phyloP scores from a whole-genome alignment of 2,888 invertebrate species.

The Flexamia atlantica region DNA sequence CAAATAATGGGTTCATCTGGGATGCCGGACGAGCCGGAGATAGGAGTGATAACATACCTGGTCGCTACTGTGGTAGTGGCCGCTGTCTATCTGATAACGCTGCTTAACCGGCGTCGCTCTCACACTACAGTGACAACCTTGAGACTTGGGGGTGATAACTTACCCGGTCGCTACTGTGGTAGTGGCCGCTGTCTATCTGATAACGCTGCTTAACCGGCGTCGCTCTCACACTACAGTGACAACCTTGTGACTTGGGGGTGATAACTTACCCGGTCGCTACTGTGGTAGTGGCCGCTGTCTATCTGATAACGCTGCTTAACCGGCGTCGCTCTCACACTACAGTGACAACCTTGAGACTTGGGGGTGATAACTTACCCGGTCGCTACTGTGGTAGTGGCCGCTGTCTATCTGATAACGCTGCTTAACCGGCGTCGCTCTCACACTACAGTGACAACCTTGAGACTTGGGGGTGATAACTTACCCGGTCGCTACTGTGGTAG shows the following conservation, averaged over 20 bases:
- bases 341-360: conserved; percentile 45
- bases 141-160: conserved; percentile 50
- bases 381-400: conserved; percentile 47
- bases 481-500: no score
- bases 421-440: neutral
- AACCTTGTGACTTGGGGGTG: conserved; percentile 35
- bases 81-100: conserved; percentile 46
- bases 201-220: neutral
- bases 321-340: neutral
- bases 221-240: conserved; percentile 8
- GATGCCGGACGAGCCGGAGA: conserved; percentile 54
- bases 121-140: conserved; percentile 32
- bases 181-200: conserved; percentile 43
- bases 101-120: neutral
- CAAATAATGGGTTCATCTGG: conserved; percentile 58
- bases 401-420: conserved; percentile 41
- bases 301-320: conserved; percentile 24
- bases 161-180: conserved; percentile 53
- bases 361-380: conserved; percentile 51
- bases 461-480: no score
- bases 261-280: conserved; percentile 56
- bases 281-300: conserved; percentile 34
- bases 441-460: no score
- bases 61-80: conserved; percentile 47
- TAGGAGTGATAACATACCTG: conserved; percentile 55